phyloP scores from a whole-genome alignment of 2,797 vertebrate genomes.

The Premnoplex brunnescens region DNA sequence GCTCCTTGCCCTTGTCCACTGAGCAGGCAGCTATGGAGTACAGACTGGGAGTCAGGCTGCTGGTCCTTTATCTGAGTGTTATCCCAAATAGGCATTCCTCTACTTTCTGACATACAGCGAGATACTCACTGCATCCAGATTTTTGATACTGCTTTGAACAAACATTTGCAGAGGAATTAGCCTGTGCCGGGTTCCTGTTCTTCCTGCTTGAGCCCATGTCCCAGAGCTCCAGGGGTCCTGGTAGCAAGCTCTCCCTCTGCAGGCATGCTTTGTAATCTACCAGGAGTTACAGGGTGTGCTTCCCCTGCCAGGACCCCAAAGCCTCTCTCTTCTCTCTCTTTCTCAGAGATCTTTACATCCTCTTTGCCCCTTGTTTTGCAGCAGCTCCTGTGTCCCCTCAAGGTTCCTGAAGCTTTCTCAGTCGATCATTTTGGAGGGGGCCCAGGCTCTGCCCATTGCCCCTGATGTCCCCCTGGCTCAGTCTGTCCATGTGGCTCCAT shows the following conservation, averaged over 20 bases:
- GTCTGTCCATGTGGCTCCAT: conserved; percentile 31
- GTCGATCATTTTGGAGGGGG: conserved; percentile 85
- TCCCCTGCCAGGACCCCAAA: background rate
- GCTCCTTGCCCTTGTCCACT: background rate
- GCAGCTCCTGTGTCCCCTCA: conserved; percentile 87
- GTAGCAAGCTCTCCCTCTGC: background rate
- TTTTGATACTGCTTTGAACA: background rate
- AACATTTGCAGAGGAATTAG: background rate
- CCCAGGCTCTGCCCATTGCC: conserved; percentile 78
- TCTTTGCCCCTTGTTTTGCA: conserved; percentile 23
- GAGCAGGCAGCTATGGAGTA: background rate
- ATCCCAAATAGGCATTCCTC: background rate
- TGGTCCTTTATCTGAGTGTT: background rate
- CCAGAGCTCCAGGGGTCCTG: background rate
- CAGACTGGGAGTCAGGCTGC: background rate
- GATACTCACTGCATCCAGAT: rapidly evolving
- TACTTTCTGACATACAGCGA: background rate
- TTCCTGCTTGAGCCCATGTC: background rate
- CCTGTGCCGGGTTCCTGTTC: background rate
- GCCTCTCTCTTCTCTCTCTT: background rate
- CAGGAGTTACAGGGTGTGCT: rapidly evolving
- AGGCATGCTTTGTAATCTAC: background rate
- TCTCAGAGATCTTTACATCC: background rate
- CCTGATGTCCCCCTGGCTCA: conserved; percentile 76
- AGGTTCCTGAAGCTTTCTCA: conserved; percentile 90